Evolutionary conservation across 2,113 vertebrate genomes (phyloP), one percentile per base, ranked within the genome.

Genomic region (Myodes glareolus): DNA sequence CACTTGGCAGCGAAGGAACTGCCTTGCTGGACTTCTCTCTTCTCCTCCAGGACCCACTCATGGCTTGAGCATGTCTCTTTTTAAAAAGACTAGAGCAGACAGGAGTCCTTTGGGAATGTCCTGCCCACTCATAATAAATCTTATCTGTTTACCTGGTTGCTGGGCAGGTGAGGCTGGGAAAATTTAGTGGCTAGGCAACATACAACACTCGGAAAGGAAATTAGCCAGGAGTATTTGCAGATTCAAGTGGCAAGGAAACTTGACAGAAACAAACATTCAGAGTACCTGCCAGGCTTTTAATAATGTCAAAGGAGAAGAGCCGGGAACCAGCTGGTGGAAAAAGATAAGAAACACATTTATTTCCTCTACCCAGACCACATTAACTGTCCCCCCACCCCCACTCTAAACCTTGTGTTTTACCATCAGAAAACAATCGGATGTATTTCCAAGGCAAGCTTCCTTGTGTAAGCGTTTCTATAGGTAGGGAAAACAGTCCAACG

Each of bases 301-400:
- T 97, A 95, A 94, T 88, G 97, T 97, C 94, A 95, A 63, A 94
- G 67, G 87, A 98, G 94, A 90, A 87, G 97, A 95, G 86, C 81
- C n/a, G 91, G 91, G 78, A 93, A 94, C 96, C 90, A 78, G 96
- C 97, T 98, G 97, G 95, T 95, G 81, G 81, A 65, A 89, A 97
- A 97, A 98, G 97, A 98, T 98, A 98, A 98, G 97, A 91, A 97
- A 88, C 94, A 89, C 89, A 97, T 95, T 98, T 97, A 95, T 95
- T 97, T 97, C 63, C 58, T 93, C 88, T 88, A 78, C 85, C 65
- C 29, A 90, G 65, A 75, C 61, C 61, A 88, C 84, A 92, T 80
- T 72, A 50, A 72, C 84, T 91, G 19, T 42, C 31, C 47, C 33
- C n/a, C 11, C 1, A 16, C 33, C 80, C 58, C 63, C 39, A 16